Evolutionary conservation across 2,888 invertebrate genomes (phyloP).

Genomic region (Chouioia cunea): DNA sequence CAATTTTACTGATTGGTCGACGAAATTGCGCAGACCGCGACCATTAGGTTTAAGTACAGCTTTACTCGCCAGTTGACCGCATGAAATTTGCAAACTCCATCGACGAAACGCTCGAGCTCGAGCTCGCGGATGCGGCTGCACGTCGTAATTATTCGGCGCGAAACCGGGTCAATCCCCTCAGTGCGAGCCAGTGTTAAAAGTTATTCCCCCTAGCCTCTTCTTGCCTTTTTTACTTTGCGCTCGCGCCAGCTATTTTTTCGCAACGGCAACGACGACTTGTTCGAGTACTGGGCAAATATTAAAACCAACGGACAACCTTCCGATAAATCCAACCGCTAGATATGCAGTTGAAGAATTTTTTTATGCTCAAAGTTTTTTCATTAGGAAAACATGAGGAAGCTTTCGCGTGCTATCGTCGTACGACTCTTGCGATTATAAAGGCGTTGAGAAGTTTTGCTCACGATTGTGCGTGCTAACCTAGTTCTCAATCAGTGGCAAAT

Average conservation of each 20-base stretch:
- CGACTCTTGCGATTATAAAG: not conserved
- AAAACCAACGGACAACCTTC: too few relatives aligned
- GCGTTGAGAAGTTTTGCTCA: not conserved
- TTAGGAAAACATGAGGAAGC: constrained; percentile 38
- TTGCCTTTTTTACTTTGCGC: not conserved
- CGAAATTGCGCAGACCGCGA: constrained; percentile 17
- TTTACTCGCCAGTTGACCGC: constrained; percentile 36
- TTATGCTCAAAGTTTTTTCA: constrained; percentile 50
- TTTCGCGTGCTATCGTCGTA: not conserved
- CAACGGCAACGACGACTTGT: not conserved
- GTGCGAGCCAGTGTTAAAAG: constrained; percentile 14
- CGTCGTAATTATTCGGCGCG: constrained; percentile 49
- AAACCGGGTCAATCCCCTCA: constrained; percentile 50
- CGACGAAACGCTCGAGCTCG: constrained; percentile 48
- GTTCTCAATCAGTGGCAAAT: constrained; percentile 12
- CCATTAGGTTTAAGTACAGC: constrained; percentile 36
- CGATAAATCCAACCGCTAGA: too few relatives aligned
- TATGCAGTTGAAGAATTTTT: too few relatives aligned
- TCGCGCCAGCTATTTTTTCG: constrained; percentile 6
- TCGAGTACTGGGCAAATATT: too few relatives aligned
- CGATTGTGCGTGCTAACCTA: constrained; percentile 9
- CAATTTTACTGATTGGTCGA: constrained; percentile 35
- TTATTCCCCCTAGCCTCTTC: constrained; percentile 21
- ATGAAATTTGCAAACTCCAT: constrained; percentile 50
- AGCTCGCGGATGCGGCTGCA: constrained; percentile 4